These are phyloP conservation scores for Brienomyrus brachyistius DNA, from an alignment of 2,113 vertebrate genomes.

Conservation along the genomic window DNA sequence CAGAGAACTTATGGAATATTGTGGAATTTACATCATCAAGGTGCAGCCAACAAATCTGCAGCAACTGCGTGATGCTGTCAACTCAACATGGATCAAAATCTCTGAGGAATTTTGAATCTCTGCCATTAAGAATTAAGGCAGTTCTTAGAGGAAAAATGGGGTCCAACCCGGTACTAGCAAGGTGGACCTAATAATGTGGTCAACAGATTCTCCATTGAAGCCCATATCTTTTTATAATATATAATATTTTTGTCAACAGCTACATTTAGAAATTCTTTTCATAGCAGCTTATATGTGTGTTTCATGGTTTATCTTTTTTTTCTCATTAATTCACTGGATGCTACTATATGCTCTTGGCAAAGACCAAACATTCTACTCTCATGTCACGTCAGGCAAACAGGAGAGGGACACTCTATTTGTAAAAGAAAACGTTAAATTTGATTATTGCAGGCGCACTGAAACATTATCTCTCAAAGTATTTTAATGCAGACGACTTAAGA, in stretches of 20 bases:
- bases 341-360: neutral
- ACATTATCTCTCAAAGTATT: neutral
- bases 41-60: neutral
- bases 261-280: neutral
- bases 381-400: neutral
- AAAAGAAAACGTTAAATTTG: neutral
- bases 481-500: neutral
- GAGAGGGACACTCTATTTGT: neutral
- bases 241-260: neutral
- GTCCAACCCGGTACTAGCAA: neutral
- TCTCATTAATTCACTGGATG: neutral
- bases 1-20: neutral
- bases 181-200: neutral
- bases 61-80: neutral
- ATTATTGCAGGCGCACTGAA: neutral
- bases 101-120: neutral
- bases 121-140: neutral
- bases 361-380: neutral
- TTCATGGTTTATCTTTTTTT: neutral
- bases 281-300: neutral
- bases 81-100: neutral
- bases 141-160: neutral
- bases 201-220: neutral
- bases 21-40: neutral
- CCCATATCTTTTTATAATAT: neutral